These are phyloP conservation scores for Falco punctatus DNA, from an alignment of 2,113 vertebrate genomes.

Conservation along the genomic window DNA sequence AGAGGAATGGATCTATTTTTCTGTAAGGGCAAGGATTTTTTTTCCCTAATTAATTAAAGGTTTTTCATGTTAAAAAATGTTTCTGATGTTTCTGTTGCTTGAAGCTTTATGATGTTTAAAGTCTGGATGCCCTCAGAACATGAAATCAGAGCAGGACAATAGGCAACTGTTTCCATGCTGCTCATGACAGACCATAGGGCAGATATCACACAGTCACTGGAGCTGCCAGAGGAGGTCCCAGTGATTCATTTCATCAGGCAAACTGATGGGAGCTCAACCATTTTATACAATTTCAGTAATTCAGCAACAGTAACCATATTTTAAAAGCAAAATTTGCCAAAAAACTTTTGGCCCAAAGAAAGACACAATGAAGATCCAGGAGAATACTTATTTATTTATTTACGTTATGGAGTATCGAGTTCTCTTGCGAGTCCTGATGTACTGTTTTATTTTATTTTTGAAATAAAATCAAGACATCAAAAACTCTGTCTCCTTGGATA, in stretches of 20 bases:
- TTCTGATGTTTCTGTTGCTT: background rate
- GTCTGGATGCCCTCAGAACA: background rate
- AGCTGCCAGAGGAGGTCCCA: background rate
- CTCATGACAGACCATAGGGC: background rate
- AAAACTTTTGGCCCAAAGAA: background rate
- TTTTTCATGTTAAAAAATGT: background rate
- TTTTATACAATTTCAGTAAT: background rate
- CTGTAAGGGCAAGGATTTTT: background rate
- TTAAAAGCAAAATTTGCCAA: background rate
- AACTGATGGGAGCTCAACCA: rapidly evolving
- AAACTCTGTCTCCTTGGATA: background rate
- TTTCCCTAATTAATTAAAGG: background rate
- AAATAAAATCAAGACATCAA: background rate
- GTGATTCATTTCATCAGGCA: background rate
- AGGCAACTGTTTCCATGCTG: background rate
- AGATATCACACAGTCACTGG: background rate
- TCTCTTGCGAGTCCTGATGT: background rate
- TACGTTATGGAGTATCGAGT: background rate
- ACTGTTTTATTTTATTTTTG: background rate
- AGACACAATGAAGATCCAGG: background rate
- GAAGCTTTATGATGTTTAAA: background rate
- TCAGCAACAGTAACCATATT: background rate
- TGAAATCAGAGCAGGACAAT: background rate
- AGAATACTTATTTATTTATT: background rate
- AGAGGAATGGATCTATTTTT: background rate